A percentile compares a stretch with the other conserved stretches of the same genome.
Conservation (phyloP, 2,797 vertebrate species). For the Onychomys leucogaster region DNA sequence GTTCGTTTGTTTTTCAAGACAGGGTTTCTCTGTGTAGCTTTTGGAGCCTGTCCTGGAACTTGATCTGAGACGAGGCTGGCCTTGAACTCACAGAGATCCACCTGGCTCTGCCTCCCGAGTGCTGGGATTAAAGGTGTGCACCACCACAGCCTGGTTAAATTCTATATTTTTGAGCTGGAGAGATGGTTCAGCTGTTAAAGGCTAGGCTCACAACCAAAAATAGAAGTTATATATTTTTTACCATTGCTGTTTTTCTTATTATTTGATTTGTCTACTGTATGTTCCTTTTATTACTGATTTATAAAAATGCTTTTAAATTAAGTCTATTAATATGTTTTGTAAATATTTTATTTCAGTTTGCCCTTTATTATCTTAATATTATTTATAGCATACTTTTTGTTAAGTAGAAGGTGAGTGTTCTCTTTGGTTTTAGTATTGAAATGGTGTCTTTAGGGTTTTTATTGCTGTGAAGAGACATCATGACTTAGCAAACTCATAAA, state of each 20-base stretch:
- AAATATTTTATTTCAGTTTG: constrained; percentile 19
- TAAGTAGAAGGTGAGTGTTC: not conserved
- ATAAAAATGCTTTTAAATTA: not conserved
- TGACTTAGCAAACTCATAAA: not conserved
- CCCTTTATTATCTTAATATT: not conserved
- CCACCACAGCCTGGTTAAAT: not conserved
- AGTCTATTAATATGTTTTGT: not conserved
- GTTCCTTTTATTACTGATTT: constrained; percentile 19
- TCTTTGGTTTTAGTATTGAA: not conserved
- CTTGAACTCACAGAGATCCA: no score
- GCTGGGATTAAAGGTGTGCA: no score
- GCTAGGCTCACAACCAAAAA: not conserved
- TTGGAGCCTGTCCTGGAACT: no score
- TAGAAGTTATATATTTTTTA: not conserved
- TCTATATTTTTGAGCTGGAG: not conserved
- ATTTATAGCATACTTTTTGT: not conserved
- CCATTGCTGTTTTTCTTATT: constrained; percentile 3
- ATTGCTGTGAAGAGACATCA: not conserved
- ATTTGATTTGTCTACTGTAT: not conserved
- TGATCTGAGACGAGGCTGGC: no score
- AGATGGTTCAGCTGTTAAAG: not conserved
- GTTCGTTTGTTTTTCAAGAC: no score
- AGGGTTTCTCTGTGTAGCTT: no score
- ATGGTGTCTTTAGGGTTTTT: not conserved
- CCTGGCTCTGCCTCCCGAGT: no score